phyloP scores from a whole-genome alignment of 2,113 vertebrate genomes.

The Sporophila hypoxantha region DNA sequence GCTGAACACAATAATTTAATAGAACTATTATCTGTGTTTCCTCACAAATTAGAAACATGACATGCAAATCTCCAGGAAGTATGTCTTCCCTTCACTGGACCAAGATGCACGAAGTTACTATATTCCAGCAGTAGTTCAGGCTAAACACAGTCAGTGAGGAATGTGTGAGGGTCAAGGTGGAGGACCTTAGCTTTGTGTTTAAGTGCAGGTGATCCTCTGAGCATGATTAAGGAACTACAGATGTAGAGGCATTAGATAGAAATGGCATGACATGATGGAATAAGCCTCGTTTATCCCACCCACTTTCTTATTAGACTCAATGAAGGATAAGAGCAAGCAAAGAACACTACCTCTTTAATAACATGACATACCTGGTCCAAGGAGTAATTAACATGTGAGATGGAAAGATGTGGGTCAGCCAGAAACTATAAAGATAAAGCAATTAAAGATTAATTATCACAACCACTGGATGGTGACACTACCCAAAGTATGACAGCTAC shows the following conservation, averaged over 20 bases:
- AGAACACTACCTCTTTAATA: background rate
- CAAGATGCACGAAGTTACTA: background rate
- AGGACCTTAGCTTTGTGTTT: background rate
- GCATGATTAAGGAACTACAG: background rate
- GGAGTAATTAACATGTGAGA: conserved; percentile 94
- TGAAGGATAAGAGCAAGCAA: background rate
- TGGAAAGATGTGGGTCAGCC: conserved; percentile 91
- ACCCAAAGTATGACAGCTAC: background rate
- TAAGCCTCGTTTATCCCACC: background rate
- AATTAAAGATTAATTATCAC: background rate
- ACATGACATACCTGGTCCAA: conserved; percentile 85
- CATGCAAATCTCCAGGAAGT: background rate
- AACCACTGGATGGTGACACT: background rate
- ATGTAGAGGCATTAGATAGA: background rate
- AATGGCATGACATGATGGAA: background rate
- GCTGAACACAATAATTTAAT: background rate
- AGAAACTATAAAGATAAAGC: conserved; percentile 74
- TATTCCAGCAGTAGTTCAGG: background rate
- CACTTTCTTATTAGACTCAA: background rate
- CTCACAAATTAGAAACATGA: background rate
- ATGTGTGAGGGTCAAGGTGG: background rate
- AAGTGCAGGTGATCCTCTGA: background rate
- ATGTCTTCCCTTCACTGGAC: background rate
- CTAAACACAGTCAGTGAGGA: background rate
- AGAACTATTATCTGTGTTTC: background rate